These are phyloP conservation scores for Murina feae DNA, from an alignment of 2,113 vertebrate genomes.

Conservation along the genomic window DNA sequence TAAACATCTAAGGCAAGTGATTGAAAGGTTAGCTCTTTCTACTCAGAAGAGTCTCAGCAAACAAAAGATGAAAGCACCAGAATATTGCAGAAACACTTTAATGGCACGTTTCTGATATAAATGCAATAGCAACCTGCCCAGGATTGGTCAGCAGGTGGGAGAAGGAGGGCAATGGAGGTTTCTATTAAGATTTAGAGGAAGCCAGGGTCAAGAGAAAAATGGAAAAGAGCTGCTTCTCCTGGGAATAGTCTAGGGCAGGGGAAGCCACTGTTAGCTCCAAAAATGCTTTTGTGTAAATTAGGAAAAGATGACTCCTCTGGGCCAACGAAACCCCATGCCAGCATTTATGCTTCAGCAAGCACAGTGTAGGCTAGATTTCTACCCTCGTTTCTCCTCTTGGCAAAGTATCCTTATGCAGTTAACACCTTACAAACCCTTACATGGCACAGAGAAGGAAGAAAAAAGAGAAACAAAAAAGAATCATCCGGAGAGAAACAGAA, in stretches of 20 bases:
- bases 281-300: neutral
- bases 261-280: neutral
- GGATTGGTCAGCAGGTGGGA: neutral
- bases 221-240: neutral
- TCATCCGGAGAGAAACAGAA: neutral
- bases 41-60: neutral
- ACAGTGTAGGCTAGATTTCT: neutral
- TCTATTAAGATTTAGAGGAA: neutral
- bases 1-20: slow-evolving; percentile 16
- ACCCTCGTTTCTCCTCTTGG: neutral
- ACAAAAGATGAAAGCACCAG: neutral
- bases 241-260: neutral
- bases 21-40: neutral
- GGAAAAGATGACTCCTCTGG: neutral
- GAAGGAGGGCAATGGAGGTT: neutral
- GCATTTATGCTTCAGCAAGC: neutral
- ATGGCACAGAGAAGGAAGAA: neutral
- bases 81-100: neutral
- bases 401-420: neutral
- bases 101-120: neutral
- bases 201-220: neutral
- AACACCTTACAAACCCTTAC: neutral
- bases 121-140: neutral
- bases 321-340: neutral
- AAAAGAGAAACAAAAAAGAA: neutral